Evolutionary conservation across 1,140 invertebrate genomes (phyloP), one percentile per base, ranked within the genome.

Genomic region (Drosophila funebris): DNA sequence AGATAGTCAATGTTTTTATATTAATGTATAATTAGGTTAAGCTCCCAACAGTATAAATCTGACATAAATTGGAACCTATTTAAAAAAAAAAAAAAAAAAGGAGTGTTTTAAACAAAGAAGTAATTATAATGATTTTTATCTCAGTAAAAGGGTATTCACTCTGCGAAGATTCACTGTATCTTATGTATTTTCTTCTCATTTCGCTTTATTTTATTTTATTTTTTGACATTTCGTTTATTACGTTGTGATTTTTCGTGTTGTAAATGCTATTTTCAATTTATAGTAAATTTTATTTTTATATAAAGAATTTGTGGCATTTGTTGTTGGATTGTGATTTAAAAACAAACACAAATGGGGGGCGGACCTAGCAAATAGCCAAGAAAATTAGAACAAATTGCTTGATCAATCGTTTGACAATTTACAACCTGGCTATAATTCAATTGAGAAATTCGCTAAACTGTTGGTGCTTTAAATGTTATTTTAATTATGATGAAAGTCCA

Each of bases 141-240:
- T 16, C 29, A 5, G 3, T 31, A 31, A 57, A 54, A 29, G 44
- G 14, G 48, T 36, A 46, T 14, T 29, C 9, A 14, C 13, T 8
- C 57, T 20, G 2, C 22, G 14, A 18, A 4, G 31, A 18, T 53
- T 44, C 18, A 73, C 56, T 68, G 37, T 54, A 11, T 4, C 46
- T 57, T 13, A 14, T 24, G 18, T 22, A 22, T 22, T 43, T 16
- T 16, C 37, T 16, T 43, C 39, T 3, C 41, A 11, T 43, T 14
- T 14, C n/a, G 7, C 8, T 48, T 29, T 48, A 39, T 73, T 69
- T 76, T 69, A 77, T 84, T 90, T 78, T 84, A 71, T 69, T 80
- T 84, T 90, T 78, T 84, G 74, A 81, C 74, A 85, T 73, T 89
- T 54, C 43, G 58, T 70, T 78, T 89, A 87, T 88, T 87, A 88